Base-by-base conservation (phyloP, 1,140 invertebrate genomes). In the Drosophila yakuba region DNA sequence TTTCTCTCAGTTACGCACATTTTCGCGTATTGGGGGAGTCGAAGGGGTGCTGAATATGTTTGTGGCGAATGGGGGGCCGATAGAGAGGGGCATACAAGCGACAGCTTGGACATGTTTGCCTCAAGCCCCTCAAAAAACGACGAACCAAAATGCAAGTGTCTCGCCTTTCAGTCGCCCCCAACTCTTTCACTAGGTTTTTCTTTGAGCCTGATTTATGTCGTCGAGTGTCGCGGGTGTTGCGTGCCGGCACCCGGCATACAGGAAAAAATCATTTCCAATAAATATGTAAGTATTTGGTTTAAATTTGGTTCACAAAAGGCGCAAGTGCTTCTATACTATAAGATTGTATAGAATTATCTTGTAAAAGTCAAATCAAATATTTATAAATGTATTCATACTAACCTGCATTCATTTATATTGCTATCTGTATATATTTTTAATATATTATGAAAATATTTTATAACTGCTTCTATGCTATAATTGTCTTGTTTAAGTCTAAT, bases 211-310 rank as follows among this genome's bases (percentile, higher is more conserved):
- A 86, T 86, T 88, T 86, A 86, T 86, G 78, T 83, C 69, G 75
- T 60, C 45, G 78, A 88, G 78, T 88, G 83, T 88, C 82, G 82
- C 82, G 82, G 82, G 82, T 88, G 82, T 83, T 86, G 83, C 83
- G 71, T 81, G 83, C 69, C 58, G 20, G 54, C 56, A 48, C 36
- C 68, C 36, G n/a, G n/a, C n/a, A 36, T 20, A 52, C 32, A 36
- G 28, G 3, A 20, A 52, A 17, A 52, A 20, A 20, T 8, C 1
- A 48, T 28, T 8, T n/a, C 14, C 7, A 48, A 14, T 48, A 28
- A 5, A n/a, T 25, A 28, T 6, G n/a, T 25, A 48, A 39, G 14
- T 39, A 32, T 2, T 10, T 8, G 3, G 32, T 3, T 32, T 32
- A 32, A 39, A 25, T 5, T 4, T 25, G 25, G 25, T 25, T 25